Conservation (phyloP, 1,140 invertebrate species). For the Drosophila murphyi region DNA sequence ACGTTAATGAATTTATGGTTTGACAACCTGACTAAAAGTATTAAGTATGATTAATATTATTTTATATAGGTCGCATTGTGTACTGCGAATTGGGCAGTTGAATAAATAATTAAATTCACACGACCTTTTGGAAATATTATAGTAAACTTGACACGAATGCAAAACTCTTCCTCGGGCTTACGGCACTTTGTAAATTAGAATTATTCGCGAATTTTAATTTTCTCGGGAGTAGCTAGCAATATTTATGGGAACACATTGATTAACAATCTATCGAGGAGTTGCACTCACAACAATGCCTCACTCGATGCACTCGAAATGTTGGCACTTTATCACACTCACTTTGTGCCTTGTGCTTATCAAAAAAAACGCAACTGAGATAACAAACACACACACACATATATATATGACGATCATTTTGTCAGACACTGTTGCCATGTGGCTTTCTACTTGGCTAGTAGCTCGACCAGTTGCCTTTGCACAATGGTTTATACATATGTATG, state of each 20-base stretch:
- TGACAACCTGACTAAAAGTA: too few species aligned
- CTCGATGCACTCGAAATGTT: constrained; percentile 37
- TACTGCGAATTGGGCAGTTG: too few species aligned
- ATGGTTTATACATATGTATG: background rate
- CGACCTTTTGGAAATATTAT: too few species aligned
- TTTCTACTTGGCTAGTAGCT: background rate
- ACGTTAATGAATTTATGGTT: too few species aligned
- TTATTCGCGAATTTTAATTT: too few species aligned
- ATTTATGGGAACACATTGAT: too few species aligned
- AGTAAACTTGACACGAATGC: too few species aligned
- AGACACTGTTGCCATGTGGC: constrained; percentile 1
- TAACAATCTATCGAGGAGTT: background rate
- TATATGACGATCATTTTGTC: background rate
- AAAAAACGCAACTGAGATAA: constrained; percentile 17
- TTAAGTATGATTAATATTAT: too few species aligned
- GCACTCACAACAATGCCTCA: constrained; percentile 10
- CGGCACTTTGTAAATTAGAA: too few species aligned
- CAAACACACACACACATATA: background rate
- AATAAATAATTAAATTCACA: too few species aligned
- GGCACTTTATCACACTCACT: constrained; percentile 31
- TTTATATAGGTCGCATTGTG: too few species aligned
- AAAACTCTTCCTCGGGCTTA: too few species aligned
- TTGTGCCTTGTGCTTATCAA: constrained; percentile 5
- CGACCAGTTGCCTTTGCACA: background rate
- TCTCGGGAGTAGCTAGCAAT: background rate